Evolutionary conservation across 2,888 invertebrate genomes (phyloP).

Genomic region (Meghimatium bilineatum): DNA sequence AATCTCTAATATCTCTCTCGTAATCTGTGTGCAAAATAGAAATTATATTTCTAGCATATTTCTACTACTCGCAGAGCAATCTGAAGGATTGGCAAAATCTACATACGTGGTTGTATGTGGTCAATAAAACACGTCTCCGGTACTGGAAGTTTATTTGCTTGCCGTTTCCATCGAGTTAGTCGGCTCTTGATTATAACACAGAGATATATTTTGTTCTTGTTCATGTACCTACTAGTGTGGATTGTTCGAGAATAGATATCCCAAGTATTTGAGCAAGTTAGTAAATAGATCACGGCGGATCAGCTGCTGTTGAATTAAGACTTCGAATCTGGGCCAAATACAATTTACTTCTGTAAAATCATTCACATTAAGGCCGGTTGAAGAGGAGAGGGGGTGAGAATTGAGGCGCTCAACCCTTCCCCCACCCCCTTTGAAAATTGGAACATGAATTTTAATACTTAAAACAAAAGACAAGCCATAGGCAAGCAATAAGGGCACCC

Average conservation of each 20-base stretch:
- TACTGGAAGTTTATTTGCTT: constrained; percentile 26
- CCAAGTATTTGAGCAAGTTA: neutral
- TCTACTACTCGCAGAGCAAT: neutral
- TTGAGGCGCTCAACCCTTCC: no score
- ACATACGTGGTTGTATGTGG: neutral
- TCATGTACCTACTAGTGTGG: neutral
- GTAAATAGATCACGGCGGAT: neutral
- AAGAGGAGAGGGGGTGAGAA: no score
- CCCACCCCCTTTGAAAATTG: no score
- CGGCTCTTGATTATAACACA: neutral
- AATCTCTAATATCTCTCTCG: neutral
- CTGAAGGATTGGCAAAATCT: neutral
- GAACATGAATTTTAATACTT: no score
- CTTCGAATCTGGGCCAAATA: no score
- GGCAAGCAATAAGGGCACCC: no score
- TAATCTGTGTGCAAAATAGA: neutral
- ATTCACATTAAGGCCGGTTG: no score
- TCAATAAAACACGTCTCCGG: constrained; percentile 15
- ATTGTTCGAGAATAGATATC: neutral
- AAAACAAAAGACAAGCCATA: no score
- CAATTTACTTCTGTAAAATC: no score
- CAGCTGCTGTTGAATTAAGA: no score
- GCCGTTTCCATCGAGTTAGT: constrained; percentile 32
- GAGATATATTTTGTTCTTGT: neutral
- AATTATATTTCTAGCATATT: neutral